Conservation (phyloP, 2,888 invertebrate species). For the Drosophila fulvimacula region DNA sequence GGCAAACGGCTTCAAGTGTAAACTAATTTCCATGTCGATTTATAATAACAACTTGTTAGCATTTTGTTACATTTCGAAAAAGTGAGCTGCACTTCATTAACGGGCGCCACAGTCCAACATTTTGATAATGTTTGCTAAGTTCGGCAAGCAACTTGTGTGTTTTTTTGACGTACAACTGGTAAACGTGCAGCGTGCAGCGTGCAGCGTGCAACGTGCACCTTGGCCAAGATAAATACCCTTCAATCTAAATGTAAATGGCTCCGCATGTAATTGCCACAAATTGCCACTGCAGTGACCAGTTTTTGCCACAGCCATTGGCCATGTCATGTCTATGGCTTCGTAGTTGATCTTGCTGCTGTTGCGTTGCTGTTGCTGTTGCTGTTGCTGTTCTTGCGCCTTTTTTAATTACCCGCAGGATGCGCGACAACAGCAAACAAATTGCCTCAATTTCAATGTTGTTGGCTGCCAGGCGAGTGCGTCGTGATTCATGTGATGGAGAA, state of each 20-base stretch:
- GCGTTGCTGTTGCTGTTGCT: conserved; percentile 46
- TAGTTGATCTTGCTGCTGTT: conserved; percentile 52
- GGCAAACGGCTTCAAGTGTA: conserved; percentile 82
- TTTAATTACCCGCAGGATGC: conserved; percentile 82
- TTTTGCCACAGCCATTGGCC: conserved; percentile 73
- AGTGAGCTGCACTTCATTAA: conserved; percentile 68
- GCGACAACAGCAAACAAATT: conserved; percentile 81
- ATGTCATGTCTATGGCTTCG: conserved; percentile 66
- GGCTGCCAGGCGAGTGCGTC: conserved; percentile 73
- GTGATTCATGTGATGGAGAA: conserved; percentile 75
- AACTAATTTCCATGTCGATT: conserved; percentile 84
- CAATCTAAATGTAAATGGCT: conserved; percentile 83
- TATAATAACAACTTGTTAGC: conserved; percentile 82
- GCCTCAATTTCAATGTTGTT: conserved; percentile 81
- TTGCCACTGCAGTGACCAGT: conserved; percentile 82
- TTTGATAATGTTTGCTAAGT: conserved; percentile 59
- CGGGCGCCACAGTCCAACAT: conserved; percentile 58
- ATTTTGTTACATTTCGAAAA: conserved; percentile 64
- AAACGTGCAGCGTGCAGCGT: conserved; percentile 6
- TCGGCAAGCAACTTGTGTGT: conserved; percentile 22
- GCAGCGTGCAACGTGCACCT: conserved; percentile 48
- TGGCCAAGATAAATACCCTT: conserved; percentile 79
- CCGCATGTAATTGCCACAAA: conserved; percentile 83
- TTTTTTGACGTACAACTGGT: conserved; percentile 22
- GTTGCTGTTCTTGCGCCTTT: conserved; percentile 79